These are phyloP conservation scores for Poecilia wingei DNA, from an alignment of 2,797 vertebrate genomes.

Conservation along the genomic window DNA sequence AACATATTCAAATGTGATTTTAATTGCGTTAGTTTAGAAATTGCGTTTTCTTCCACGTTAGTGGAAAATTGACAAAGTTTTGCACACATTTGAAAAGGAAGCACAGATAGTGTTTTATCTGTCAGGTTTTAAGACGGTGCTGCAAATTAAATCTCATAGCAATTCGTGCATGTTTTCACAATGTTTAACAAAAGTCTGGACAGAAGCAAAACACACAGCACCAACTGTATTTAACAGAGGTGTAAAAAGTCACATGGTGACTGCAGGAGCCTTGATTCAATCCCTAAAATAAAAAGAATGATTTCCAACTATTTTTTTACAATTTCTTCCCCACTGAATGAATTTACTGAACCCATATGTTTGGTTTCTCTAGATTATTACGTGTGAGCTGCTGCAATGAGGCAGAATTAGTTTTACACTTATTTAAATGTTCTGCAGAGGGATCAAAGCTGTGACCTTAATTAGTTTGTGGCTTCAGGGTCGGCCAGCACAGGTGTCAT, in stretches of 20 bases:
- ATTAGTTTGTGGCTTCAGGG: constrained; percentile 75
- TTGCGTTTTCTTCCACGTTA: no score
- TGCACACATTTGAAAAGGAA: no score
- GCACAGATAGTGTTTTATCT: neutral
- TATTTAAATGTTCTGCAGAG: constrained; percentile 61
- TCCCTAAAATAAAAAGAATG: neutral
- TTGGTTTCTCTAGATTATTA: neutral
- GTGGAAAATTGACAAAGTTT: no score
- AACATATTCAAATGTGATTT: no score
- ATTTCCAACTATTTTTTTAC: neutral
- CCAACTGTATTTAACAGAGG: neutral
- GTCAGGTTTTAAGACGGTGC: neutral
- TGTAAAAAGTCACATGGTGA: neutral
- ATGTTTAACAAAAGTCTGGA: neutral
- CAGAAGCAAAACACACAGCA: neutral
- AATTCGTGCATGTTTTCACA: neutral
- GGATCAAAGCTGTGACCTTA: constrained; percentile 77
- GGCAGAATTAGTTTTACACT: neutral
- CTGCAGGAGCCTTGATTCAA: neutral
- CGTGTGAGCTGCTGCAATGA: neutral
- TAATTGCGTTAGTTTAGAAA: no score
- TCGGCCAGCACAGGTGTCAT: neutral
- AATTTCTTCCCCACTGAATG: neutral
- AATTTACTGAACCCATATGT: neutral
- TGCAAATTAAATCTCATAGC: neutral